These are phyloP conservation scores for Pelusios castaneus DNA, from an alignment of 2,113 vertebrate species.

Conservation along the genomic window DNA sequence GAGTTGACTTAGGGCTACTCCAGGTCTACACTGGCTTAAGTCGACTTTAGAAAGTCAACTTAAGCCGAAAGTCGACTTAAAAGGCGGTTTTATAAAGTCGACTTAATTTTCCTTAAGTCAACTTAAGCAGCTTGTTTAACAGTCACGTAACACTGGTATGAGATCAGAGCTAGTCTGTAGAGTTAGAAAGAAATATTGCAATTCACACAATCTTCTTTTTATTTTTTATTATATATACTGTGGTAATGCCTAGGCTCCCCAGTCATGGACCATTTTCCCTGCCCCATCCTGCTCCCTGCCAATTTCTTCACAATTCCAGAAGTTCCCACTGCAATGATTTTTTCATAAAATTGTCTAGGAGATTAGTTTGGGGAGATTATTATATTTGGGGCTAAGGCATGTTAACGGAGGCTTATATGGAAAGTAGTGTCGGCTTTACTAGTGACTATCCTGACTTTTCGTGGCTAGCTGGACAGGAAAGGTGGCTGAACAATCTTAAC, in stretches of 20 bases:
- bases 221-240: background rate
- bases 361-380: too few relatives aligned
- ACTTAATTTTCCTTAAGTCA: too few relatives aligned
- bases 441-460: background rate
- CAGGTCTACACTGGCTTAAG: too few relatives aligned
- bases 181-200: background rate
- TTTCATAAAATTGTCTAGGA: background rate
- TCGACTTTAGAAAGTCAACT: too few relatives aligned
- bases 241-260: background rate
- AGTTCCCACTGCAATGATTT: background rate
- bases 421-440: background rate
- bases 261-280: background rate
- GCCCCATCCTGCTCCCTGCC: background rate
- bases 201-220: fast-evolving
- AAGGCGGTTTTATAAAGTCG: too few relatives aligned
- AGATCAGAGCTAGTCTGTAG: background rate
- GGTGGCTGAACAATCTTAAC: background rate
- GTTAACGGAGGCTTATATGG: background rate
- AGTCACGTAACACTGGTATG: background rate
- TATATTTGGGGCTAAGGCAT: background rate
- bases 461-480: background rate
- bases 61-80: too few relatives aligned
- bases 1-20: too few relatives aligned
- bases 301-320: background rate
- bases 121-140: background rate